Evolutionary conservation across 1,140 invertebrate species (phyloP).

Genomic region (Orchestia grillus): DNA sequence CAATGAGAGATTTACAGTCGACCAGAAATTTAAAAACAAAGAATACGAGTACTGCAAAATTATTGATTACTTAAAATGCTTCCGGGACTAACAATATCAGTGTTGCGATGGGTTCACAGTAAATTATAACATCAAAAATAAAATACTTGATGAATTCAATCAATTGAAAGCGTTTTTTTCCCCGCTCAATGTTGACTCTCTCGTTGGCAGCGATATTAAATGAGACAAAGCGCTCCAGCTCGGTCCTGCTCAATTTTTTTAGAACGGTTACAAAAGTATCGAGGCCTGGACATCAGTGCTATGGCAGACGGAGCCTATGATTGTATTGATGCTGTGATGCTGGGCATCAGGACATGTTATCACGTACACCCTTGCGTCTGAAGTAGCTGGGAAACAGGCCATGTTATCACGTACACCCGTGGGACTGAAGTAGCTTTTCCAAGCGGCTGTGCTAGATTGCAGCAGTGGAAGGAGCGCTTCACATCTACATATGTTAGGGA

Average conservation of each 20-base stretch:
- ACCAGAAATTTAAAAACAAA: neutral
- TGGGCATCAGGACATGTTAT: neutral
- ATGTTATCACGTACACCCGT: neutral
- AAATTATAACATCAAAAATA: too few relatives aligned
- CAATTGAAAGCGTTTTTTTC: too few relatives aligned
- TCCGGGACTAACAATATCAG: too few relatives aligned
- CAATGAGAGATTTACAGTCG: neutral
- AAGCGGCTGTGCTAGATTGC: neutral
- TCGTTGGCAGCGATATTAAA: neutral
- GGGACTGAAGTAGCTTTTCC: too few relatives aligned
- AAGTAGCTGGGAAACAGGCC: neutral
- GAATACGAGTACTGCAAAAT: neutral
- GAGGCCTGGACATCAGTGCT: too few relatives aligned
- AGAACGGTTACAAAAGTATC: neutral
- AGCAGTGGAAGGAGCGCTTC: neutral
- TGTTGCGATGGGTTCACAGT: too few relatives aligned
- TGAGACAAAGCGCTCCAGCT: neutral
- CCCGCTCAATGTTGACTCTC: too few relatives aligned
- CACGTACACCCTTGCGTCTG: too few relatives aligned
- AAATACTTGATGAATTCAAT: too few relatives aligned
- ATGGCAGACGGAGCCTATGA: neutral
- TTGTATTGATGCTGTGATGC: neutral
- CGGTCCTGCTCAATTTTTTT: neutral
- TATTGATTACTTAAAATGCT: neutral
- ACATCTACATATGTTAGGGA: too few relatives aligned